These are phyloP conservation scores for Deroplatys truncata DNA, from an alignment of 2,888 invertebrate genomes.

Conservation along the genomic window DNA sequence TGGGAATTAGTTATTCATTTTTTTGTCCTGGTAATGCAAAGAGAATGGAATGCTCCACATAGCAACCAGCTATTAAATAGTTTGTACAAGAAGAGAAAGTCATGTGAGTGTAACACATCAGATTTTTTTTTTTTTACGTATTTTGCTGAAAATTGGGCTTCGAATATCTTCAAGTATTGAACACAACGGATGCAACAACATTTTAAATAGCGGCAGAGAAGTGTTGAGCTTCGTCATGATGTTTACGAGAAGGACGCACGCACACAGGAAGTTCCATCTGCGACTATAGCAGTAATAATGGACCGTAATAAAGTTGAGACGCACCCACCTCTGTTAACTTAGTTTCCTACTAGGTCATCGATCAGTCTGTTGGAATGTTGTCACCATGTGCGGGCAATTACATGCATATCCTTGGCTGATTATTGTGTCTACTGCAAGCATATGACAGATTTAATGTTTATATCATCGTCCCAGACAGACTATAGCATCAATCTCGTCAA, in stretches of 20 bases:
- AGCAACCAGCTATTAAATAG: too few species aligned
- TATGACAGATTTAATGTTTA: not conserved
- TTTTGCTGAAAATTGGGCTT: too few species aligned
- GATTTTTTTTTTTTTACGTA: too few species aligned
- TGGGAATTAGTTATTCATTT: too few species aligned
- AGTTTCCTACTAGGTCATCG: conserved; percentile 17
- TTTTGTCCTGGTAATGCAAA: too few species aligned
- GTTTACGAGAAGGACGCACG: not conserved
- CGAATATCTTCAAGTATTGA: too few species aligned
- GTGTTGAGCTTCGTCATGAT: not conserved
- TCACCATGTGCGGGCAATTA: not conserved
- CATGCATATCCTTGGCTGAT: not conserved
- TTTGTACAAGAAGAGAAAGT: too few species aligned
- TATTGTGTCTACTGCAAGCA: not conserved
- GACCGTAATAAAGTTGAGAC: not conserved
- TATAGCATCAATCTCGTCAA: too few species aligned
- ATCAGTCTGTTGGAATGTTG: not conserved
- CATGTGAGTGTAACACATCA: too few species aligned
- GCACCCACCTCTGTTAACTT: not conserved
- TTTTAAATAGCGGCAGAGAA: too few species aligned
- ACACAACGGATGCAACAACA: too few species aligned
- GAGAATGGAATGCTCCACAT: too few species aligned
- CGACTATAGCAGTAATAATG: not conserved
- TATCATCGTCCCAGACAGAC: not conserved
- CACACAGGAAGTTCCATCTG: not conserved